These are phyloP conservation scores for Picus viridis DNA, from an alignment of 2,797 vertebrate species.

Conservation along the genomic window DNA sequence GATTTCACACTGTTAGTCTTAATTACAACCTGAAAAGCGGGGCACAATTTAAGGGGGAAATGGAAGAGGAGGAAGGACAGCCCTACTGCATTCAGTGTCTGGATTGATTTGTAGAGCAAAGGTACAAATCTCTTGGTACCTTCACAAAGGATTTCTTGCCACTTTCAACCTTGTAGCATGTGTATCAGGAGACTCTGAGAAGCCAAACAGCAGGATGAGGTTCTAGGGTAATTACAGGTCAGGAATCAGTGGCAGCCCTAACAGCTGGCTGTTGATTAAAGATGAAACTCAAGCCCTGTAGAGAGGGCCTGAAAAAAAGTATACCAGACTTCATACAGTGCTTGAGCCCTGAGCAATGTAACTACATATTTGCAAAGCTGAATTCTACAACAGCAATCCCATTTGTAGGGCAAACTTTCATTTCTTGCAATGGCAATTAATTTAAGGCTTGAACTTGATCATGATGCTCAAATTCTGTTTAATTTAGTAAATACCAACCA, in stretches of 20 bases:
- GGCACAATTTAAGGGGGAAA: background rate
- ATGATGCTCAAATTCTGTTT: background rate
- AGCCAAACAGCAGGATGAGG: slow-evolving; percentile 6
- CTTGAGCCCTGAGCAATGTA: background rate
- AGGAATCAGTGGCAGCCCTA: slow-evolving; percentile 18
- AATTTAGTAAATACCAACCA: background rate
- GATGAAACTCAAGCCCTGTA: background rate
- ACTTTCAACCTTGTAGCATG: slow-evolving; percentile 1
- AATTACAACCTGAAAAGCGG: background rate
- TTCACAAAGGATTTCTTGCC: slow-evolving; percentile 8
- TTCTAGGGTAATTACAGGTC: slow-evolving; percentile 29
- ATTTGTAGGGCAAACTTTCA: background rate
- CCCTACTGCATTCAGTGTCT: background rate
- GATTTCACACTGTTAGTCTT: background rate
- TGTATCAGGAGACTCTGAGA: background rate
- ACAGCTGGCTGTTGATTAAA: slow-evolving; percentile 23
- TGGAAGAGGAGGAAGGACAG: background rate
- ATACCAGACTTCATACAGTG: background rate
- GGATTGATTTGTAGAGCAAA: slow-evolving; percentile 1
- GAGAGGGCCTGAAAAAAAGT: background rate
- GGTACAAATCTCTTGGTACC: background rate
- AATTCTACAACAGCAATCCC: background rate
- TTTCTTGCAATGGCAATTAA: background rate
- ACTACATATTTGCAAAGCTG: background rate
- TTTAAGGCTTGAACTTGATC: background rate